Base-by-base conservation (phyloP, 2,113 vertebrate genomes). In the Sakesphorus luctuosus region DNA sequence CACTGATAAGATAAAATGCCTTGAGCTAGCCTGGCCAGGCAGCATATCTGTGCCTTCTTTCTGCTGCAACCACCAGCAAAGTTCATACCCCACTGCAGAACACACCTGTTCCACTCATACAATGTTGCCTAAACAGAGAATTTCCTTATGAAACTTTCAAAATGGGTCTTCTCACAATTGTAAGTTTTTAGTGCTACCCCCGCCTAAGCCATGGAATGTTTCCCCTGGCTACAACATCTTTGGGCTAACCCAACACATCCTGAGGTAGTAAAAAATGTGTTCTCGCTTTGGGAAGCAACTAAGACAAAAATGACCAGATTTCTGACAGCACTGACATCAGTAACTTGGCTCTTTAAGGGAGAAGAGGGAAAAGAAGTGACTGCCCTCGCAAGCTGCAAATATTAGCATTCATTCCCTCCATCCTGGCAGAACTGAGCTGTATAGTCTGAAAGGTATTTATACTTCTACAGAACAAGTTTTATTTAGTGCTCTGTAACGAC, bases 391-490 rank as follows among this genome's bases (percentile, higher is more conserved):
- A 69, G 46, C 35, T 7, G 8, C 72, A 92, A 90, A 88, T 77
- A 90, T 67, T 63, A 88, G 59, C 67, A 95, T 95, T 83, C 63
- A 86, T 88, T 71, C 26, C 63, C 46, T 84, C 49, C 50, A 65
- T 38, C 33, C 46, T 80, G 43, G 13, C 72, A 88, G 72, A 80
- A 58, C 50, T 46, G 43, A 94, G 47, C 65, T 73, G 24, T 50
- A 83, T 88, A 77, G 12, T 83, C 72, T 80, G 67, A 93, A 90
- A 93, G 25, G 28, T 83, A 90, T 84, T 93, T 96, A 63, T 93
- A 86, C 74, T 88, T 90, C 50, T 56, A 89, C 74, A 81, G 68
- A 86, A 69, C 82, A 91, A 53, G 55, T 69, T 89, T 88, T 88
- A 71, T 83, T 75, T 90, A 73, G 71, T 73, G 59, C 50, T 88